Percentiles rank a stretch among this genome's conserved stretches.
These are phyloP conservation scores for Acrobasis suavella DNA, from an alignment of 2,888 invertebrate genomes.

Conservation along the genomic window DNA sequence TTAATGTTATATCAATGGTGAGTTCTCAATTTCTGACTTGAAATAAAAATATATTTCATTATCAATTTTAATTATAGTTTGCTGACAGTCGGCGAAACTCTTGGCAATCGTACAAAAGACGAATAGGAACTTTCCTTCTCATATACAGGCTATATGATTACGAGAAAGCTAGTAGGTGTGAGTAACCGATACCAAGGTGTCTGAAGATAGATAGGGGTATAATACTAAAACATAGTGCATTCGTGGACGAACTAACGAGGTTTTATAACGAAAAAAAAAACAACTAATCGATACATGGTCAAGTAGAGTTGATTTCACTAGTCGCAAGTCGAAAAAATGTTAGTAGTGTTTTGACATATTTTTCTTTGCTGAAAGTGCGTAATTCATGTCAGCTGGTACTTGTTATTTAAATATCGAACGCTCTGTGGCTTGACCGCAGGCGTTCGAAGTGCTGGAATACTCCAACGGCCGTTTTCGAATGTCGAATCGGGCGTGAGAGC, in stretches of 20 bases:
- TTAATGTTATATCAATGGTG: constrained; percentile 6
- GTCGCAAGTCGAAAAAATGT: constrained; percentile 82
- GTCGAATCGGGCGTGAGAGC: constrained; percentile 57
- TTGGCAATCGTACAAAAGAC: constrained; percentile 43
- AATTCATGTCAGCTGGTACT: constrained; percentile 82
- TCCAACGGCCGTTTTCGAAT: constrained; percentile 53
- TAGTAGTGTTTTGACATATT: constrained; percentile 84
- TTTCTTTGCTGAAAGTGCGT: constrained; percentile 84
- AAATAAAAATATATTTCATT: background rate
- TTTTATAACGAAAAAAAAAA: constrained; percentile 64
- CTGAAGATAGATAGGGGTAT: constrained; percentile 66
- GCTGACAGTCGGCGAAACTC: constrained; percentile 34
- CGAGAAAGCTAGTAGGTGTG: constrained; percentile 50
- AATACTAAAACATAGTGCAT: constrained; percentile 77
- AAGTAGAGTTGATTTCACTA: constrained; percentile 83
- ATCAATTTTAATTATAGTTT: constrained; percentile 25
- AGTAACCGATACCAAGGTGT: constrained; percentile 58
- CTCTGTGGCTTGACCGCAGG: constrained; percentile 35
- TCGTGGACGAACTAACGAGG: constrained; percentile 75
- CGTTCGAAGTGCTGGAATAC: constrained; percentile 63
- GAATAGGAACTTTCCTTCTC: constrained; percentile 58
- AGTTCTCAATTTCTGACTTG: background rate
- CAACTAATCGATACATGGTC: constrained; percentile 78
- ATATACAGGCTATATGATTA: constrained; percentile 70
- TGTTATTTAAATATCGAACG: constrained; percentile 61